These are phyloP conservation scores for Xenops minutus DNA, from an alignment of 2,797 vertebrate genomes.

Conservation along the genomic window DNA sequence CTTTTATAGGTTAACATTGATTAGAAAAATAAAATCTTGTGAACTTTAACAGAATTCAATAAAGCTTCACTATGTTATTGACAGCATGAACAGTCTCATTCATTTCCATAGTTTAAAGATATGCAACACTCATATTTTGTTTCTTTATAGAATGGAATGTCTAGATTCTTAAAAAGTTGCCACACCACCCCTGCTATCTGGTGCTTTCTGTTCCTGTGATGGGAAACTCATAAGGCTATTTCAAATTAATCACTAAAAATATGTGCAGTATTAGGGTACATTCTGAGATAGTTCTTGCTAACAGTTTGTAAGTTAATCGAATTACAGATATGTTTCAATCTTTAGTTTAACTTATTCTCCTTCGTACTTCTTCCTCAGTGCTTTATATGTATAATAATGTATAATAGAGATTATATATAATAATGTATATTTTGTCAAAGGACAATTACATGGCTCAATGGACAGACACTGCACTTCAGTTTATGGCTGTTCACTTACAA, in stretches of 20 bases:
- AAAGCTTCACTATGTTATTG: background rate
- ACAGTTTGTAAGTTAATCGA: conserved; percentile 25
- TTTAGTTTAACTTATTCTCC: conserved; percentile 16
- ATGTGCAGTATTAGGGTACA: background rate
- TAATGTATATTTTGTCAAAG: conserved; percentile 25
- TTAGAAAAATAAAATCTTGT: background rate
- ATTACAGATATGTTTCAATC: conserved; percentile 31
- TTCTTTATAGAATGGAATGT: background rate
- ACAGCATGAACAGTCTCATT: background rate
- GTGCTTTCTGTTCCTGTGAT: background rate
- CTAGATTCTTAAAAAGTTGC: background rate
- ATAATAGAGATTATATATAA: background rate
- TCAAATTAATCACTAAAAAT: background rate
- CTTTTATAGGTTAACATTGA: background rate
- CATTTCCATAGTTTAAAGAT: background rate
- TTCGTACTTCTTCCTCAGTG: background rate
- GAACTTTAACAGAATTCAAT: background rate
- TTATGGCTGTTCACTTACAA: background rate
- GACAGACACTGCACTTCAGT: background rate
- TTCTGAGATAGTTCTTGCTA: conserved; percentile 44
- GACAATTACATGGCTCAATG: background rate
- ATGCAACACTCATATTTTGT: background rate
- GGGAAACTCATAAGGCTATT: background rate
- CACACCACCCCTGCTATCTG: background rate
- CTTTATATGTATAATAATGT: background rate